Conservation (phyloP, 2,113 vertebrate species). For the Odocoileus hemionus region DNA sequence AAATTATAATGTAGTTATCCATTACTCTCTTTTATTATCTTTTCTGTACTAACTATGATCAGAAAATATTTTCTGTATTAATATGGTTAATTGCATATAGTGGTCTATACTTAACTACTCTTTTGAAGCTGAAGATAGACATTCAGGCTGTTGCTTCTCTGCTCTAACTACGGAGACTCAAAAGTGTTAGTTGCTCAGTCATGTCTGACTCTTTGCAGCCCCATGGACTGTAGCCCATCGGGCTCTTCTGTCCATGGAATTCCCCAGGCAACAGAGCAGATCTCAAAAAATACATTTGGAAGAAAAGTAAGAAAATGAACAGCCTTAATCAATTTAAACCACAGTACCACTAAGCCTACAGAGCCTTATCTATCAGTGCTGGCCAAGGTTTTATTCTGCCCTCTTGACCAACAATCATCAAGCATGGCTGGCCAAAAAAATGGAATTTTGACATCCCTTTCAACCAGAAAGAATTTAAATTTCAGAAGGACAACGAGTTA, state of each 20-base stretch:
- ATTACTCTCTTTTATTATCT: neutral
- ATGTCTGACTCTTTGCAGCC: neutral
- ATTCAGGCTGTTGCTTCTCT: neutral
- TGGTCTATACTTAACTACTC: neutral
- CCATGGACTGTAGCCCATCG: neutral
- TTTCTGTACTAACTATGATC: neutral
- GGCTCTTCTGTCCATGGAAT: neutral
- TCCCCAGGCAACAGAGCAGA: neutral
- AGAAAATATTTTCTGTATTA: neutral
- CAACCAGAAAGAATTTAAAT: neutral
- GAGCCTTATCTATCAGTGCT: neutral
- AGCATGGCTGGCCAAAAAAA: neutral
- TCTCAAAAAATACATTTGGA: neutral
- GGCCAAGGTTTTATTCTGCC: neutral
- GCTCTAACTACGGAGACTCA: neutral
- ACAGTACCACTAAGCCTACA: neutral
- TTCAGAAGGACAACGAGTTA: neutral
- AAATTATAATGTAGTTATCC: neutral
- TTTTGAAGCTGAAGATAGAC: neutral
- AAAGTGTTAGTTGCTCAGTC: neutral
- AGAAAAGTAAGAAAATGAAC: neutral
- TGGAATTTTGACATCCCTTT: neutral
- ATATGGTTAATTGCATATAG: neutral
- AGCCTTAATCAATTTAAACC: neutral
- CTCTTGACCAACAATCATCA: neutral